Base-by-base conservation (phyloP, 2,113 vertebrate genomes). In the Macquaria ambigua region DNA sequence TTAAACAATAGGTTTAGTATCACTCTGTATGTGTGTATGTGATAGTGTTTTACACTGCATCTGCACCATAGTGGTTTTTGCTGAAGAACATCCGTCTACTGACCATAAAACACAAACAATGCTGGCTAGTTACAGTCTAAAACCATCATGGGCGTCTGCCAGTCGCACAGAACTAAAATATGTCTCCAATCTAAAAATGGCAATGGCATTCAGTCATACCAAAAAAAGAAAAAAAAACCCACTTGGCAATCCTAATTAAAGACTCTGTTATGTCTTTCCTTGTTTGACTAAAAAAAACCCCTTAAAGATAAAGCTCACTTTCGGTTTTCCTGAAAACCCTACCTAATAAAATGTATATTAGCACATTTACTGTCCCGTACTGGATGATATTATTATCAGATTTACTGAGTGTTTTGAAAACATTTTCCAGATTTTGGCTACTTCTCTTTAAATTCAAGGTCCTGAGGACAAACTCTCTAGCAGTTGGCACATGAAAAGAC, bases 61-160 rank as follows among this genome's bases (percentile, higher is more conserved):
- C 6, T 59, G 50, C 25, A n/a, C 25, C 15, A 21, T 1, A 39
- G 55, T 39, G 53, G 11, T 70, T 79, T 77, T 63, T 41, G 61
- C 34, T 77, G 25, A 62, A 71, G 61, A 41, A 53, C 64, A 78
- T 82, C 59, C 0, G 48, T 71, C 41, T 11, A 58, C 76, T 61
- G 43, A 83, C 82, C 84, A 84, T 61, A 84, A 62, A 86, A 83
- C 77, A 88, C 62, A 86, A 87, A 85, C 87, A 82, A 85, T 59
- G 77, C 46, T 46, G 55, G 18, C 41, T 64, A 28, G 58, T 75
- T 82, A 16, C 2, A 41, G 55, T 76, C 59, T 74, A 43, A 81
- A 81, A 72, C 64, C 71, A 50, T 68, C 53, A 21, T 5, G 66
- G 85, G 62, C 5, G 28, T 28, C 84, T 59, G 71, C 23, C 78